Conservation (phyloP, 2,888 invertebrate genomes). For the Strigamia crassipes region DNA sequence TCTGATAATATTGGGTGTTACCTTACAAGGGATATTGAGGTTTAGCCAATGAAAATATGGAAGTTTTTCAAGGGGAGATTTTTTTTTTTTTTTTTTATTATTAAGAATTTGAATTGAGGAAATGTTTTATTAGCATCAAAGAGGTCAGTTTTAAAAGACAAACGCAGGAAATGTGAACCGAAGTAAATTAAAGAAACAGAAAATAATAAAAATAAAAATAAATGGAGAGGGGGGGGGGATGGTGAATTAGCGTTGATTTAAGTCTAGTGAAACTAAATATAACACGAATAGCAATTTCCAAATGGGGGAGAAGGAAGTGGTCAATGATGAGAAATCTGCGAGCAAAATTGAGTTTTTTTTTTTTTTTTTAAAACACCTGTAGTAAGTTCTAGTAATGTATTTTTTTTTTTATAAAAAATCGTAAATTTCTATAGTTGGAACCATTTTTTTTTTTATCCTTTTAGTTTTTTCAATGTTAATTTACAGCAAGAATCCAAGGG, state of each 20-base stretch:
- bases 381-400: background rate
- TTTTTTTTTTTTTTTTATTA: constrained; percentile 6
- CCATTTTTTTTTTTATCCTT: background rate
- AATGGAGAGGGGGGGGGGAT: background rate
- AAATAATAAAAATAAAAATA: background rate
- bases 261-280: constrained; percentile 4
- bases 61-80: background rate
- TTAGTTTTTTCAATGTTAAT: constrained; percentile 21
- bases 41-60: background rate
- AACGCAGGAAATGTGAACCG: constrained; percentile 6
- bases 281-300: background rate
- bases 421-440: background rate
- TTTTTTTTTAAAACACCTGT: background rate
- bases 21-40: background rate
- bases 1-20: constrained; percentile 17
- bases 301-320: background rate
- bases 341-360: background rate
- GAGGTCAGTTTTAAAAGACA: background rate
- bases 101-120: constrained; percentile 20
- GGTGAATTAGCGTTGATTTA: background rate
- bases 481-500: constrained; percentile 9
- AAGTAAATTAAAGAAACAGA: background rate
- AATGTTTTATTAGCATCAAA: constrained; percentile 34
- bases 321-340: background rate
- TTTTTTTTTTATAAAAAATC: background rate